A percentile compares a stretch with the other conserved stretches of the same genome.
Evolutionary conservation across 30 jellyfish, hydroid and myxozoan genomes (phyloP).

Genomic region (Aurelia sp.): DNA sequence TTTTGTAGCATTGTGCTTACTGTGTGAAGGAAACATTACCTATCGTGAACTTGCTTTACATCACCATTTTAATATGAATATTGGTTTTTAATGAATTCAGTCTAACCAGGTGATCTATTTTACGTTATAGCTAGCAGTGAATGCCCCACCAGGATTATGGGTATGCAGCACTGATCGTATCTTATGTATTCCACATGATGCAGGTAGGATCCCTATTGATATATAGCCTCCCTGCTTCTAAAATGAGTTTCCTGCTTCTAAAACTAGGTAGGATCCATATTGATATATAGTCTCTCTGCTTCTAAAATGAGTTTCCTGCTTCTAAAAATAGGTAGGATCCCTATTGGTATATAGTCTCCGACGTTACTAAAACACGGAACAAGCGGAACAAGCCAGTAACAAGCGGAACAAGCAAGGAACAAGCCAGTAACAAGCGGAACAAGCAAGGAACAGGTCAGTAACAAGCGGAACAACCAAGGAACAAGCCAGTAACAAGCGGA

Average conservation of each 20-base stretch:
- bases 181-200: slow-evolving; percentile 66
- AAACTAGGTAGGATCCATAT: background rate
- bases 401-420: too few species aligned
- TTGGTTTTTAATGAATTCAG: background rate
- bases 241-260: background rate
- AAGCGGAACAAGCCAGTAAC: too few species aligned
- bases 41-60: background rate
- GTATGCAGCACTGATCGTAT: slow-evolving; percentile 89
- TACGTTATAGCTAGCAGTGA: slow-evolving; percentile 75
- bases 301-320: too few species aligned
- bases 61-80: background rate
- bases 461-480: too few species aligned
- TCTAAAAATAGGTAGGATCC: too few species aligned
- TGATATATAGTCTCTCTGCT: background rate
- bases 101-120: background rate
- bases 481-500: too few species aligned
- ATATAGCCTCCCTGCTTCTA: background rate
- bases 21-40: too few species aligned
- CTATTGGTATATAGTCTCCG: too few species aligned
- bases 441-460: too few species aligned
- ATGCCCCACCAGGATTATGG: slow-evolving; percentile 96
- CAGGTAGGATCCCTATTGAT: slow-evolving; percentile 49
- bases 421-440: too few species aligned
- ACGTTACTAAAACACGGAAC: too few species aligned
- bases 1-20: too few species aligned